phyloP scores from a whole-genome alignment of 2,797 vertebrate genomes.

The Psittacula echo region DNA sequence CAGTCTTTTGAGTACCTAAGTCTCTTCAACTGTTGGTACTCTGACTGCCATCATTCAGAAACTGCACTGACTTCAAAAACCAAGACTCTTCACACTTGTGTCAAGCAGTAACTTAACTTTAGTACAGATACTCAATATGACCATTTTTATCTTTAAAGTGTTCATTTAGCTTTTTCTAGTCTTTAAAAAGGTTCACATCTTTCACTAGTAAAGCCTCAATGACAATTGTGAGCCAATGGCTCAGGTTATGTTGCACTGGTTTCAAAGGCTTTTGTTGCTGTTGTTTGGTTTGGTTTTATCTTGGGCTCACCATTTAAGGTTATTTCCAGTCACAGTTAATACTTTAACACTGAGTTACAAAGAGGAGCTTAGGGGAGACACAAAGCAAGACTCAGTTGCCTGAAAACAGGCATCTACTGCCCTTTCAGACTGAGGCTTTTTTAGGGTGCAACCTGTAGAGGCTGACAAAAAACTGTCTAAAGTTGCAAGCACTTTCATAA shows the following conservation, averaged over 20 bases:
- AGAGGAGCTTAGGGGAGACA: neutral
- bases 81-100: too few relatives aligned
- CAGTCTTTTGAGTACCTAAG: too few relatives aligned
- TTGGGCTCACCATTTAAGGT: neutral
- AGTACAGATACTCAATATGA: neutral
- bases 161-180: neutral
- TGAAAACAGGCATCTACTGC: neutral
- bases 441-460: neutral
- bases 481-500: neutral
- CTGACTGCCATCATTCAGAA: too few relatives aligned
- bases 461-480: neutral
- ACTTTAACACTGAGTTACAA: neutral
- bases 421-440: neutral
- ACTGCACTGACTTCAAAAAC: too few relatives aligned
- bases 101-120: neutral
- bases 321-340: neutral
- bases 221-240: neutral
- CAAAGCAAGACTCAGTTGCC: neutral
- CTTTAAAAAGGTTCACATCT: neutral
- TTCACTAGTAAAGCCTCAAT: neutral
- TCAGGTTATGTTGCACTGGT: neutral
- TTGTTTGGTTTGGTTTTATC: neutral
- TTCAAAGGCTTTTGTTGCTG: neutral
- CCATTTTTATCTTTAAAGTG: neutral
- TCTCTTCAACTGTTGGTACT: too few relatives aligned